Base-by-base conservation (phyloP, 2,888 invertebrate genomes). In the Branchipolynoe longqiensis region DNA sequence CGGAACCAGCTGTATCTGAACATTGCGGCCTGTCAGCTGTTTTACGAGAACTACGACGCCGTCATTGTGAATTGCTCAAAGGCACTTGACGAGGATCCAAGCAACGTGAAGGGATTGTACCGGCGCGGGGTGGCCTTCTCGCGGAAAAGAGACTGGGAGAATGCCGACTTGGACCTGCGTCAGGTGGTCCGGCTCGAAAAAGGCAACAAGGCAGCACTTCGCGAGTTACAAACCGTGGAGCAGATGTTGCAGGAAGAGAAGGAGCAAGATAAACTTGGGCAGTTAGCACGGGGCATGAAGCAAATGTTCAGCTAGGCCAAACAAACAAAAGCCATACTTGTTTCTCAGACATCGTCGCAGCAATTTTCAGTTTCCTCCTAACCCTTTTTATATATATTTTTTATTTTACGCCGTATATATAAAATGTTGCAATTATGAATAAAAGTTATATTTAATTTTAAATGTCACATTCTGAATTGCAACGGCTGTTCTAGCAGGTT, bases 21-120 rank as follows among this genome's bases (percentile, higher is more conserved):
- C 93, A 94, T 98, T 92, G 96, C 97, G 0, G 96, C 96, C 73
- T 97, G 97, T 92, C 96, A 97, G 90, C 94, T 97, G 31, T 96
- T 96, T 87, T 95, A 95, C 87, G 93, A 95, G 14, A 96, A 96
- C 88, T 96, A 95, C 93, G 95, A 95, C 4, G 95, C 96, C 86
- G 96, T 96, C 0, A 92, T 96, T 41, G 94, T 95, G 58, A 94
- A 97, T 18, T 97, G 94, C 94, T 92, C 92, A 12, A 94, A 94
- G 90, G 94, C 94, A 28, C 88, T 95, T 48, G 86, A 88, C 8
- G 91, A 93, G 78, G 94, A 95, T 54, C 89, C 92, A 0, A 90
- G 92, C 36, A 95, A 95, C 89, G 92, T 95, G 4, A 95, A 95
- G 88, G 95, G 95, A 0, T 91, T 95, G 25, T 95, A 95, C 87